Conservation (phyloP, 2,888 invertebrate species). For the Leptura quadrifasciata region DNA sequence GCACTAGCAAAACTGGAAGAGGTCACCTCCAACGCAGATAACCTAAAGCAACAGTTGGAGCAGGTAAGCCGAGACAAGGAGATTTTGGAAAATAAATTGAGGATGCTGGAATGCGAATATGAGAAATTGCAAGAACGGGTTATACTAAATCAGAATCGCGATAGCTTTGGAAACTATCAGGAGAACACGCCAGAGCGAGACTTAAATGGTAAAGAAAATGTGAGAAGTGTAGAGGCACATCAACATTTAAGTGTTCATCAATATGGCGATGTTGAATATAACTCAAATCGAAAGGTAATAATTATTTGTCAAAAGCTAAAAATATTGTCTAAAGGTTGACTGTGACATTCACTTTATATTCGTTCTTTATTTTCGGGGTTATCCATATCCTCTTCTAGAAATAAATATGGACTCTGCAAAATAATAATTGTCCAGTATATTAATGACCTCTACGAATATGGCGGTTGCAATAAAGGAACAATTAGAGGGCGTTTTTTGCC, state of each 20-base stretch:
- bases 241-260: slow-evolving; percentile 8
- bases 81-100: slow-evolving; percentile 65
- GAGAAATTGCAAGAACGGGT: slow-evolving; percentile 64
- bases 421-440: no score
- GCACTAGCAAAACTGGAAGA: slow-evolving; percentile 68
- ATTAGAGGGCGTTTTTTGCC: no score
- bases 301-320: neutral
- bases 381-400: no score
- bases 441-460: no score
- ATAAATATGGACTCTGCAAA: no score
- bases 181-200: slow-evolving; percentile 61
- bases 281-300: slow-evolving; percentile 7
- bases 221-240: neutral
- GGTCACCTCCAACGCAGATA: slow-evolving; percentile 57
- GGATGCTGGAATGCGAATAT: slow-evolving; percentile 64
- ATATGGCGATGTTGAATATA: slow-evolving; percentile 15
- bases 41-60: slow-evolving; percentile 63
- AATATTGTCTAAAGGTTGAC: no score
- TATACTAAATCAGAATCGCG: slow-evolving; percentile 49
- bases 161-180: slow-evolving; percentile 42
- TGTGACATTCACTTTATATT: no score
- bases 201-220: slow-evolving; percentile 44
- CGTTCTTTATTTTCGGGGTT: no score
- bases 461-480: no score
- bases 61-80: slow-evolving; percentile 65